Conservation (phyloP, 1,140 invertebrate species). For the Steinernema feltiae region DNA sequence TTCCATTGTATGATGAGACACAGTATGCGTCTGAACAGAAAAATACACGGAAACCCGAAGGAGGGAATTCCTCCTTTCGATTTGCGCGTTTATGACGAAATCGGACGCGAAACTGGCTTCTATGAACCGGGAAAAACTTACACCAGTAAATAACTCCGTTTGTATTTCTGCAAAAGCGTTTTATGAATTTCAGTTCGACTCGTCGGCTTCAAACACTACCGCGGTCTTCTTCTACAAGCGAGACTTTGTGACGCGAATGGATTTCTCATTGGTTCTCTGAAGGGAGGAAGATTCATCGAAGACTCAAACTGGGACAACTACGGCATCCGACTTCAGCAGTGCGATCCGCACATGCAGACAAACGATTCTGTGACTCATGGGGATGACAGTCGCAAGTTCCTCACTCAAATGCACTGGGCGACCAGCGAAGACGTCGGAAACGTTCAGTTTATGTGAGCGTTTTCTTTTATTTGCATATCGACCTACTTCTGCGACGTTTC, state of each 20-base stretch:
- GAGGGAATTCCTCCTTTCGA: slow-evolving; percentile 36
- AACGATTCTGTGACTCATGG: slow-evolving; percentile 36
- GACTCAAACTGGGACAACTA: slow-evolving; percentile 36
- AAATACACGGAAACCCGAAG: slow-evolving; percentile 31
- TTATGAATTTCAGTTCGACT: slow-evolving; percentile 33
- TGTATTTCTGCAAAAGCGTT: neutral
- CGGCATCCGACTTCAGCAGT: slow-evolving; percentile 36
- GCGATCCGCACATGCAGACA: slow-evolving; percentile 5
- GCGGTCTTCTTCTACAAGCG: slow-evolving; percentile 36
- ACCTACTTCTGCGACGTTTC: slow-evolving; percentile 9
- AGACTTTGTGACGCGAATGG: slow-evolving; percentile 32
- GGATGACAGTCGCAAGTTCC: slow-evolving; percentile 35
- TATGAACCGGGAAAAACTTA: slow-evolving; percentile 39
- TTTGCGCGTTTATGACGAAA: slow-evolving; percentile 28
- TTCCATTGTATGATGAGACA: slow-evolving; percentile 36
- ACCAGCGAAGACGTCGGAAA: slow-evolving; percentile 31
- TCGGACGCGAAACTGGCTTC: slow-evolving; percentile 19
- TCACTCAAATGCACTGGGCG: slow-evolving; percentile 33
- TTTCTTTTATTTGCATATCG: slow-evolving; percentile 20
- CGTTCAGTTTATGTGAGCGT: slow-evolving; percentile 38
- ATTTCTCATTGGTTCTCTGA: slow-evolving; percentile 35
- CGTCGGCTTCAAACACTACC: slow-evolving; percentile 36
- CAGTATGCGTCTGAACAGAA: slow-evolving; percentile 32
- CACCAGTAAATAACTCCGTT: slow-evolving; percentile 20
- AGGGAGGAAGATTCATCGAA: slow-evolving; percentile 34